Conservation (phyloP, 1,140 invertebrate genomes). For the Drosophila dunni region DNA sequence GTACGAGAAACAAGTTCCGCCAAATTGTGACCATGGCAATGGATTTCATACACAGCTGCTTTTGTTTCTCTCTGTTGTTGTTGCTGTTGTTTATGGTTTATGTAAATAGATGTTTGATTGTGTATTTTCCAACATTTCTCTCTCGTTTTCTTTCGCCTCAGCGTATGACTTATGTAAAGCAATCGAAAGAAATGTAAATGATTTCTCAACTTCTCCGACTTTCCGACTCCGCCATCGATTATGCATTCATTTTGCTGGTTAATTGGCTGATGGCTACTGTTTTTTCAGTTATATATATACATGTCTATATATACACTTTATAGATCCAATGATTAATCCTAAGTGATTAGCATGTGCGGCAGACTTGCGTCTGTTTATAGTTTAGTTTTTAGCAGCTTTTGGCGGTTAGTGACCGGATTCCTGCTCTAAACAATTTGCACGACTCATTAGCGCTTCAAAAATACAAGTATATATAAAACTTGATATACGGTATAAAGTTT, state of each 20-base stretch:
- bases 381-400: slow-evolving; percentile 31
- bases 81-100: slow-evolving; percentile 57
- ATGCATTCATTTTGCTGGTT: slow-evolving; percentile 64
- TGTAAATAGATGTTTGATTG: slow-evolving; percentile 37
- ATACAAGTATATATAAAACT: slow-evolving; percentile 2
- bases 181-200: slow-evolving; percentile 69
- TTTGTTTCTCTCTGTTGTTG: slow-evolving; percentile 54
- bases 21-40: slow-evolving; percentile 81
- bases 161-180: slow-evolving; percentile 62
- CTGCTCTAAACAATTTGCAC: slow-evolving; percentile 18
- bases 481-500: slow-evolving; percentile 22
- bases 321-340: slow-evolving; percentile 10
- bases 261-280: slow-evolving; percentile 60
- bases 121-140: slow-evolving; percentile 28
- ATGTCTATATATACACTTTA: slow-evolving; percentile 10
- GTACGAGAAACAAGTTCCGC: slow-evolving; percentile 73
- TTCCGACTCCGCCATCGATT: slow-evolving; percentile 48
- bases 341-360: slow-evolving; percentile 22
- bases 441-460: slow-evolving; percentile 48
- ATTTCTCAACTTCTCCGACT: slow-evolving; percentile 61
- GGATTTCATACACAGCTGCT: slow-evolving; percentile 62
- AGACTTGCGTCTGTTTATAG: background rate
- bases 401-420: slow-evolving; percentile 43
- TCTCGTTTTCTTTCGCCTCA: slow-evolving; percentile 20
- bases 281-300: background rate